Base-by-base conservation (phyloP, 2,113 vertebrate species). In the Salvelinus alpinus region DNA sequence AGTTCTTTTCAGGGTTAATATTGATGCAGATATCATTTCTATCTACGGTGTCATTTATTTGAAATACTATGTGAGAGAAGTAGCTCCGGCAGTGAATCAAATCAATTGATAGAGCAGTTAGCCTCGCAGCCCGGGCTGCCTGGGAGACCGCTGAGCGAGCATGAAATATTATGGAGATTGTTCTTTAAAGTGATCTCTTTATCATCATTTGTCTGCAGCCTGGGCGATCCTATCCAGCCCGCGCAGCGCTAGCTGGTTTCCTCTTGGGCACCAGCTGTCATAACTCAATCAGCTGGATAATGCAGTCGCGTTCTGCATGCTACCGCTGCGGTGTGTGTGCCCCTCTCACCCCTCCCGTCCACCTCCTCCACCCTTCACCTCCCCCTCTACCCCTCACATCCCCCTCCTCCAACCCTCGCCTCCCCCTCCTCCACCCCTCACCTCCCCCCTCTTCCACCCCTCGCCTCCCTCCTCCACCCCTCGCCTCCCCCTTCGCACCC, bases 121-220 rank as follows among this genome's bases (percentile, higher is more conserved):
- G 96, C 94, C 92, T 90, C 77, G 89, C 93, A 93, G 94, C 92
- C 90, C 78, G 80, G 91, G 90, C 94, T 92, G 94, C 87, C 93
- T 93, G 90, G 92, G 88, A 92, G 91, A 94, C 95, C 92, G 91
- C 87, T 90, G 95, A 94, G 93, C 75, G 86, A 94, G 96, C 97
- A 95, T 98, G 98, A 99, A 99, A 98, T 99, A 99, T 99, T 96
- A 96, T 94, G 94, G 96, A 97, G 96, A 98, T 97, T 96, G 96
- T 97, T 96, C 95, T 96, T 98, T 98, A 97, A 98, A 98, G 96
- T 96, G 97, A 98, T 96, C 96, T 97, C 97, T 99, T 97, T 95
- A 97, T 99, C 97, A 99, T 99, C 96, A 97, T 98, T 97, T 98
- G 96, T 97, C 96, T 96, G 93, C 94, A 86, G 93, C 90, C 88